Evolutionary conservation across 2,113 vertebrate genomes (phyloP), one percentile per base, ranked within the genome.

Genomic region (Larimichthys polyactis): DNA sequence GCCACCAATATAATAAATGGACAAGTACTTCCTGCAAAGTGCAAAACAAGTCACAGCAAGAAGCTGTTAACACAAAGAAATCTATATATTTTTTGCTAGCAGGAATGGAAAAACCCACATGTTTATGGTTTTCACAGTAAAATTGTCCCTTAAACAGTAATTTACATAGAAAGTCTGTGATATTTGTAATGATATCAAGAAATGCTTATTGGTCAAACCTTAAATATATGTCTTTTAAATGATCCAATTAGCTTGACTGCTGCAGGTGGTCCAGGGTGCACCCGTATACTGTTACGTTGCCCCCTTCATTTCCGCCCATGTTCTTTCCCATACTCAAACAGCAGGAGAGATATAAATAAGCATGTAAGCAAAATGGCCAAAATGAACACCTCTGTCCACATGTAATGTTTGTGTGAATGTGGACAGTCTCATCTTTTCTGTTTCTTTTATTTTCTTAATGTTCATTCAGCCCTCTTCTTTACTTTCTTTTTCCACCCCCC

Each of bases 391-490:
- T 63, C 51, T 15, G 4, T 24, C 40, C 36, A 59, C 46, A 32
- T 82, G 10, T 44, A 29, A 27, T 20, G 27, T 81, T 11, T 36
- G 29, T 59, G 22, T 70, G 5, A 49, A 1, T 54, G 68, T 67
- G 20, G n/a, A 71, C 44, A 29, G 19, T 60, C 12, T 73, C 43
- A 70, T 22, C 58, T 43, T 67, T 59, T 68, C 43, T 75, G 16
- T 67, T 36, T 72, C 57, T 78, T 72, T 60, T 19, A 44, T 27
- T 69, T 40, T 75, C 54, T 36, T 74, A 15, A 64, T 77, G 44
- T 87, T 51, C 55, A 51, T 52, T 74, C 58, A 62, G 36, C 19
- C n/a, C 15, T 22, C 4, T 51, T 29, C 20, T 65, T 70, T 27
- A 22, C 64, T 64, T 62, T 46, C 71, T 66, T 65, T n/a, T 55